Base-by-base conservation (phyloP, 92 coral and sea anemone genomes). In the Phenganax subtilis region DNA sequence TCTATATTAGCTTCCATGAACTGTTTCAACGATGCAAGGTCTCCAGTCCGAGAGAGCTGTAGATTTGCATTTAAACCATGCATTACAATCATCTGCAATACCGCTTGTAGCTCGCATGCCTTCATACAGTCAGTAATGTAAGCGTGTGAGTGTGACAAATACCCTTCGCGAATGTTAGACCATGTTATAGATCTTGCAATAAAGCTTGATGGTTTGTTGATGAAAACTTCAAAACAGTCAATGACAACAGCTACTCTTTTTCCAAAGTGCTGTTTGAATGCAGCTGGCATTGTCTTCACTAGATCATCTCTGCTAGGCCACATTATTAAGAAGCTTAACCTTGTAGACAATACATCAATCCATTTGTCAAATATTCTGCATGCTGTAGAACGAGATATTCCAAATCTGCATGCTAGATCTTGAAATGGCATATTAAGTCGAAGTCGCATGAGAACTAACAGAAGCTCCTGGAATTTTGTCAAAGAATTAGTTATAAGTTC, bases 381-480 rank as follows among this genome's bases (percentile, higher is more conserved):
- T 51, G 60, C 84, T 51, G 76, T 80, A 12, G 84, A 25, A 25
- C 6, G 44, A 10, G 84, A 80, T 44, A 80, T 16, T 53, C 57
- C 52, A 71, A 80, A 66, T 61, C 76, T 80, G 31, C 64, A 80
- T 12, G 83, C 83, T 9, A 80, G 27, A 30, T 80, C 83, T 8
- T 63, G 55, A 6, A 80, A 67, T 8, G 75, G 74, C 1, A 51
- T 10, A 54, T 80, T 51, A 1, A 80, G 58, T 61, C 56, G 10
- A 14, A 80, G 75, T 44, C 83, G 31, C 83, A 47, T 80, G 15
- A 80, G 29, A 25, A 29, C 56, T 28, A 80, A 11, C 6, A 64
- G 28, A 7, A 80, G 61, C 44, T 80, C 75, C 54, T 80, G 57
- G 20, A 80, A 80, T 29, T 80, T 80, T 12, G 37, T 37, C 17